A percentile compares a stretch with the other conserved stretches of the same genome.
These are phyloP conservation scores for Dendrolimus kikuchii DNA, from an alignment of 1,140 invertebrate species.

Conservation along the genomic window DNA sequence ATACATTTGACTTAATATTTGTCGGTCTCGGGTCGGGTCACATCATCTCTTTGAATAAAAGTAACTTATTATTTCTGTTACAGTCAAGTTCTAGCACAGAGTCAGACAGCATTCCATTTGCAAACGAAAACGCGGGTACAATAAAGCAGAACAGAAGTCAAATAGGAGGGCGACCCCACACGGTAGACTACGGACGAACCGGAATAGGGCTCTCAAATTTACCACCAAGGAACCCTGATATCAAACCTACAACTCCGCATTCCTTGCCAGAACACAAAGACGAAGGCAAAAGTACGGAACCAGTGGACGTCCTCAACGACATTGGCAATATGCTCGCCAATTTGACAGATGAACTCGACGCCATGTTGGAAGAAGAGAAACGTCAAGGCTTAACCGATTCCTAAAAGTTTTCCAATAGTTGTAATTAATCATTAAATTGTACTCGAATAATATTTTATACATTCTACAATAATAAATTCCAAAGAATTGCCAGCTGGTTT, in stretches of 20 bases:
- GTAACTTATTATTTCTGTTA: slow-evolving; percentile 32
- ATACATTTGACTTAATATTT: no score
- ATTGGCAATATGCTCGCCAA: slow-evolving; percentile 97
- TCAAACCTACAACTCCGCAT: slow-evolving; percentile 52
- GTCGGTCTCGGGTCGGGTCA: no score
- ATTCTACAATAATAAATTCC: slow-evolving; percentile 33
- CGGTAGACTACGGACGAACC: slow-evolving; percentile 56
- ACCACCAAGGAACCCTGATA: slow-evolving; percentile 49
- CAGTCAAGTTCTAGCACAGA: slow-evolving; percentile 96
- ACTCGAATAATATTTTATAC: slow-evolving; percentile 39
- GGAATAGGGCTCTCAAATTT: slow-evolving; percentile 40
- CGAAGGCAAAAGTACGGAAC: slow-evolving; percentile 73
- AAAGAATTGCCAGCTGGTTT: slow-evolving; percentile 35
- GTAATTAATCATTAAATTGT: slow-evolving; percentile 1
- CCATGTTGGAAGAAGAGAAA: slow-evolving; percentile 95
- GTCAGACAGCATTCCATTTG: slow-evolving; percentile 97
- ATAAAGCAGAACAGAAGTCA: slow-evolving; percentile 82
- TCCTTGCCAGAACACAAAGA: slow-evolving; percentile 46
- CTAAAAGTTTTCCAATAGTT: slow-evolving; percentile 31
- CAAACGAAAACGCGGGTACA: slow-evolving; percentile 98
- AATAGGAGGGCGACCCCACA: slow-evolving; percentile 63
- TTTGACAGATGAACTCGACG: slow-evolving; percentile 93
- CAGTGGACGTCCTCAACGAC: slow-evolving; percentile 94
- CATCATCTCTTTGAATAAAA: no score
- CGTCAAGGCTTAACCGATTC: slow-evolving; percentile 81